Evolutionary conservation across 2,113 vertebrate species (phyloP).

Genomic region (Macrotis lagotis): DNA sequence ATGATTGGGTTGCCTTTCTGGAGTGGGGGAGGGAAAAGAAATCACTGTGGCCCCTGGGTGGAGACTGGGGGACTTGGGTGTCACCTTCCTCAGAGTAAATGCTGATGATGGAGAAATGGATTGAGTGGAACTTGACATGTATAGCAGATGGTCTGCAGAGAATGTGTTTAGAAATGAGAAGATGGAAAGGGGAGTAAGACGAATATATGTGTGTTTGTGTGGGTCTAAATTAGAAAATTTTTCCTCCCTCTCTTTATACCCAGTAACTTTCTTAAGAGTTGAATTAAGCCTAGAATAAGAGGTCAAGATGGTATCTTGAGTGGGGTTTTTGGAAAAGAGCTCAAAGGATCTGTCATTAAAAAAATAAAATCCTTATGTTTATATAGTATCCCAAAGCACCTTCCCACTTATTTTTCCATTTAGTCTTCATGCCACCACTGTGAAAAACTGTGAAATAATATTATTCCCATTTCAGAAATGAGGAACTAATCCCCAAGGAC

Average conservation of each 20-base stretch:
- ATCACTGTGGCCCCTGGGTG: neutral
- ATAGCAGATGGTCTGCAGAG: constrained; percentile 51
- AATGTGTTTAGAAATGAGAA: constrained; percentile 17
- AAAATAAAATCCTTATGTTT: neutral
- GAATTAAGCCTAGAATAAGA: neutral
- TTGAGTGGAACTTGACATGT: constrained; percentile 49
- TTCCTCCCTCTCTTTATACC: neutral
- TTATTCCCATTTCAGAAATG: neutral
- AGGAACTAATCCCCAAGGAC: neutral
- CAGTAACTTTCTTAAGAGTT: neutral
- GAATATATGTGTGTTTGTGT: neutral
- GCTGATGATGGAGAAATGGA: constrained; percentile 47
- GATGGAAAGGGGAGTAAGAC: neutral
- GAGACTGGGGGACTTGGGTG: neutral
- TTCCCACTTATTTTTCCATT: neutral
- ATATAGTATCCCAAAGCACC: neutral
- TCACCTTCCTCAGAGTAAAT: neutral
- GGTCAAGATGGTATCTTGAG: neutral
- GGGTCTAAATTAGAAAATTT: neutral
- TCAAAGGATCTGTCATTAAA: neutral
- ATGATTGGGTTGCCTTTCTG: neutral
- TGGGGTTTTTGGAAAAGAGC: neutral
- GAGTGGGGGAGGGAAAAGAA: neutral
- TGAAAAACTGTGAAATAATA: neutral
- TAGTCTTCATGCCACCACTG: neutral